Conservation (phyloP, 1,140 invertebrate genomes). For the Aplysia californica region DNA sequence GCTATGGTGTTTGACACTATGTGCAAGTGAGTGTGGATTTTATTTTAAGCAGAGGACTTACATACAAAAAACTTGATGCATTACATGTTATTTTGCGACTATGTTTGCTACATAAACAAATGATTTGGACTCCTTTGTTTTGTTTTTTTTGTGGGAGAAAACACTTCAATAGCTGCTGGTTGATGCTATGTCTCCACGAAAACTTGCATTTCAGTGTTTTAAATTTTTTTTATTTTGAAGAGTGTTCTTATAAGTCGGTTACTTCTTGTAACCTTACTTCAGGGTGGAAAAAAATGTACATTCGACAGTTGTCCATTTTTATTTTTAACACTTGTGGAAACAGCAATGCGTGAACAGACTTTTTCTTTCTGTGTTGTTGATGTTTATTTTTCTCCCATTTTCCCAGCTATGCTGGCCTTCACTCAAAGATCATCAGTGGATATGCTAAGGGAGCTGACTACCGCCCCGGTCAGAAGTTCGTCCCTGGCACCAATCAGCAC, state of each 20-base stretch:
- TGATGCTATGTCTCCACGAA: neutral
- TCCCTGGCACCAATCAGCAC: constrained; percentile 62
- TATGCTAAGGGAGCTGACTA: constrained; percentile 69
- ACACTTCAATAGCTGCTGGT: neutral
- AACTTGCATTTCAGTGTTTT: too few relatives aligned
- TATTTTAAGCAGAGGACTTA: too few relatives aligned
- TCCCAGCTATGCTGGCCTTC: constrained; percentile 66
- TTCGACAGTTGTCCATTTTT: too few relatives aligned
- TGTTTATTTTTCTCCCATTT: neutral
- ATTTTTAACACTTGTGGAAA: too few relatives aligned
- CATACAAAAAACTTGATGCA: neutral
- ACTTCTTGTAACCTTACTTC: too few relatives aligned
- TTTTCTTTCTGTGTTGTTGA: too few relatives aligned
- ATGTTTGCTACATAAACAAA: too few relatives aligned
- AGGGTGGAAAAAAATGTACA: too few relatives aligned
- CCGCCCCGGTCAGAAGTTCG: constrained; percentile 66
- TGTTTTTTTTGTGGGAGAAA: neutral
- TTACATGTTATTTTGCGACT: neutral
- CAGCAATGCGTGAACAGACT: too few relatives aligned
- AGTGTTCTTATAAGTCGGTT: too few relatives aligned
- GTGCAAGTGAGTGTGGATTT: constrained; percentile 60
- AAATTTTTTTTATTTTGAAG: too few relatives aligned
- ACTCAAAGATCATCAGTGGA: constrained; percentile 66
- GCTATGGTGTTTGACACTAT: constrained; percentile 68
- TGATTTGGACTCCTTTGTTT: neutral